Conservation (phyloP, 1,140 invertebrate genomes). For the Hycleus cichorii region DNA sequence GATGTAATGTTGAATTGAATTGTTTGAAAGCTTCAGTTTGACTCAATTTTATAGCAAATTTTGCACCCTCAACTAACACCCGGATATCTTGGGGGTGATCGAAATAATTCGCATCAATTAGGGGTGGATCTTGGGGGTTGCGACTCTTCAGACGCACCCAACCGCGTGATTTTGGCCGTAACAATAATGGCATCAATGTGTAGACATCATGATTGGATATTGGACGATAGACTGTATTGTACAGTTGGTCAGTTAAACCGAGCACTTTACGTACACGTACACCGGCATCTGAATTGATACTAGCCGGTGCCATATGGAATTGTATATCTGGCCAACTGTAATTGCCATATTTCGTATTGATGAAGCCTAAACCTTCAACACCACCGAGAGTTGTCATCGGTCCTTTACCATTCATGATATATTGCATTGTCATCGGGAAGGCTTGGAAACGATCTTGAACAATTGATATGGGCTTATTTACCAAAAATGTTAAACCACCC, state of each 20-base stretch:
- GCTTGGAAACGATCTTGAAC: conserved; percentile 64
- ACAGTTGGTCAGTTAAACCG: conserved; percentile 75
- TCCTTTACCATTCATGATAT: conserved; percentile 64
- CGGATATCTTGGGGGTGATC: conserved; percentile 66
- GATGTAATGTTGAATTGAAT: conserved; percentile 68
- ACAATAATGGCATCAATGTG: conserved; percentile 73
- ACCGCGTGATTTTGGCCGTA: conserved; percentile 74
- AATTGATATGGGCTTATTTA: conserved; percentile 70
- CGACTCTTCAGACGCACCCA: conserved; percentile 62
- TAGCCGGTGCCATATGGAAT: conserved; percentile 80
- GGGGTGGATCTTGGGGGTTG: conserved; percentile 78
- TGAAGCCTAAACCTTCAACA: conserved; percentile 76
- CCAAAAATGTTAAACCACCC: conserved; percentile 70
- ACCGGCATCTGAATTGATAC: conserved; percentile 72
- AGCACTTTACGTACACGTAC: conserved; percentile 66
- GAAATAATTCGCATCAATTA: conserved; percentile 87
- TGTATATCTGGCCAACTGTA: conserved; percentile 74
- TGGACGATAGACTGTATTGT: conserved; percentile 68
- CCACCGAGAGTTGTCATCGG: conserved; percentile 80
- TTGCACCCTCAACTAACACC: conserved; percentile 74
- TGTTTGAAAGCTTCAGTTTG: conserved; percentile 71
- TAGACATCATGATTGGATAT: conserved; percentile 62
- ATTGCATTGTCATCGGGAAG: conserved; percentile 69
- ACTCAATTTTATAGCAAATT: conserved; percentile 62
- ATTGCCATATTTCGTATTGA: conserved; percentile 71